A percentile compares a stretch with the other conserved stretches of the same genome.
Evolutionary conservation across 2,888 invertebrate genomes (phyloP).

Genomic region (Meta bourneti): DNA sequence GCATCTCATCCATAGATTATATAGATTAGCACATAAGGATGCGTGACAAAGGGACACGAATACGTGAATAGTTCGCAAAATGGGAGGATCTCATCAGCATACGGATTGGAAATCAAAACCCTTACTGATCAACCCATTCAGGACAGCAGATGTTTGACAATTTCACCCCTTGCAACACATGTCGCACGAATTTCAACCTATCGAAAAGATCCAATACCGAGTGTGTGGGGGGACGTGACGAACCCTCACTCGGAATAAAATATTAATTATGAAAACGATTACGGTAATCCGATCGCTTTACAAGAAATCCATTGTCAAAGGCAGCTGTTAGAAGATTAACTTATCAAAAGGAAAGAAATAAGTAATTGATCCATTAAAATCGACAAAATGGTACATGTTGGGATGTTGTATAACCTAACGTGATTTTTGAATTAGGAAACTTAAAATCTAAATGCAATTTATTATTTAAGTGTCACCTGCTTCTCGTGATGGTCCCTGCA

Average conservation of each 20-base stretch:
- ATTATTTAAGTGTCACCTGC: too few relatives aligned
- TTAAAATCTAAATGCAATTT: too few relatives aligned
- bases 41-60: neutral
- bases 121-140: conserved; percentile 21
- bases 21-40: neutral
- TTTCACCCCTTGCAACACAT: conserved; percentile 55
- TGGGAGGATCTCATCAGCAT: conserved; percentile 8
- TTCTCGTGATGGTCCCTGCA: too few relatives aligned
- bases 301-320: neutral
- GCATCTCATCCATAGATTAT: neutral
- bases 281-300: neutral
- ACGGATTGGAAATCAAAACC: neutral
- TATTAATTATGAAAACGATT: conserved; percentile 58
- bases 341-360: neutral
- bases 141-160: conserved; percentile 54
- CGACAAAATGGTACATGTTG: too few relatives aligned
- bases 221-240: neutral
- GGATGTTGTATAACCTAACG: too few relatives aligned
- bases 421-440: too few relatives aligned
- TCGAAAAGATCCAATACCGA: conserved; percentile 5
- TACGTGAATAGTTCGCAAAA: neutral
- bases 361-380: neutral
- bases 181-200: conserved; percentile 61
- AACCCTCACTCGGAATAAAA: conserved; percentile 16
- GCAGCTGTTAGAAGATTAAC: conserved; percentile 36